A percentile compares a stretch with the other conserved stretches of the same genome.
Evolutionary conservation across 2,797 vertebrate genomes (phyloP).

Genomic region (Pogoniulus pusillus): DNA sequence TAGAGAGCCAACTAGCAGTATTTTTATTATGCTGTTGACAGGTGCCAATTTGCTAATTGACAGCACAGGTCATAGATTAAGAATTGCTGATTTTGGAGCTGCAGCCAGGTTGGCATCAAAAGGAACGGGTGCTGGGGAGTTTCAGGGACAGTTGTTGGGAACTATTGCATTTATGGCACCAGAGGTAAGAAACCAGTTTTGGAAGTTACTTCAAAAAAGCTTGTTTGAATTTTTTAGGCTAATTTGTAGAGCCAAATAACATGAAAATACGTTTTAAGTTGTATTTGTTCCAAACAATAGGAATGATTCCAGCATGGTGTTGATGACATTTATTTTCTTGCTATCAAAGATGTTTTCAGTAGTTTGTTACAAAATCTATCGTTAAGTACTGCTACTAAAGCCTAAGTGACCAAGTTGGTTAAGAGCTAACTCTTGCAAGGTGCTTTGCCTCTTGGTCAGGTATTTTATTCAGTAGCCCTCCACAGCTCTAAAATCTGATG

Average conservation of each 20-base stretch:
- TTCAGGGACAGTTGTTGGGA: conserved; percentile 89
- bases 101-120: conserved; percentile 90
- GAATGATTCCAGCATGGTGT: accelerated
- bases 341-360: background rate
- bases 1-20: conserved; percentile 28
- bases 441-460: background rate
- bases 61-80: conserved; percentile 89
- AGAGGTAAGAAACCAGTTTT: conserved; percentile 78
- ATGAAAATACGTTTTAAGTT: background rate
- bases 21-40: conserved; percentile 71
- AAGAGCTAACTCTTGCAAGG: background rate
- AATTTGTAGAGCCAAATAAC: background rate
- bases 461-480: background rate
- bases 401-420: background rate
- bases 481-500: background rate
- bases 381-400: background rate
- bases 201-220: background rate
- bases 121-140: conserved; percentile 90
- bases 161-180: conserved; percentile 94
- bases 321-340: background rate
- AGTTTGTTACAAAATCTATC: background rate
- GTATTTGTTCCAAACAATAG: background rate
- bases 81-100: conserved; percentile 90
- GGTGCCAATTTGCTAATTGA: conserved; percentile 92
- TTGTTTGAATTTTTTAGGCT: background rate